Evolutionary conservation across 2,797 vertebrate species (phyloP).

Genomic region (Spinibarbus caldwelli): DNA sequence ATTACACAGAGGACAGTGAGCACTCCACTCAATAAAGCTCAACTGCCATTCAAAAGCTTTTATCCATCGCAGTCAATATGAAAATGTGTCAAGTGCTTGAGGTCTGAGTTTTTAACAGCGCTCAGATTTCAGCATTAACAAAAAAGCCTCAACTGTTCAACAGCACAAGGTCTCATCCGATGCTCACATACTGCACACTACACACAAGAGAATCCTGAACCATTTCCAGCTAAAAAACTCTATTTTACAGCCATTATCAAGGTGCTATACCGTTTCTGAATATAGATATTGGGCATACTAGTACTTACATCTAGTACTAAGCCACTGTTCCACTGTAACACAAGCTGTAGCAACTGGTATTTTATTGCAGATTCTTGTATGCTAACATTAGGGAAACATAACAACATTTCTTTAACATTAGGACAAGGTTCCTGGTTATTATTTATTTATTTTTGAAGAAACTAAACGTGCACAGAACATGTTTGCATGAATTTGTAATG

Average conservation of each 20-base stretch:
- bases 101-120: conserved; percentile 19
- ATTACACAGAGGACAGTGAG: conserved; percentile 40
- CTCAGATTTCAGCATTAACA: conserved; percentile 36
- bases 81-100: conserved; percentile 45
- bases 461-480: no score
- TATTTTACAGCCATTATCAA: background rate
- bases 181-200: background rate
- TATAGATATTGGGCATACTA: background rate
- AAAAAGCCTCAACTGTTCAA: conserved; percentile 31
- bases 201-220: background rate
- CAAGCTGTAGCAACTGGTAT: background rate
- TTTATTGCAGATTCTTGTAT: background rate
- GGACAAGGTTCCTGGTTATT: background rate
- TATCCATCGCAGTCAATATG: conserved; percentile 6
- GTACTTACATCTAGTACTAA: background rate
- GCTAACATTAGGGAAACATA: background rate
- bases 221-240: background rate
- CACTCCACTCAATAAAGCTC: conserved; percentile 36
- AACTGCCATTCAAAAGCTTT: conserved; percentile 44
- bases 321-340: background rate
- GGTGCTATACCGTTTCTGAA: background rate
- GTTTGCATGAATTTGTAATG: no score
- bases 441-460: background rate
- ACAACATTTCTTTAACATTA: no score
- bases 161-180: background rate